phyloP scores from a whole-genome alignment of 2,113 vertebrate species.

The Calyptomena viridis region DNA sequence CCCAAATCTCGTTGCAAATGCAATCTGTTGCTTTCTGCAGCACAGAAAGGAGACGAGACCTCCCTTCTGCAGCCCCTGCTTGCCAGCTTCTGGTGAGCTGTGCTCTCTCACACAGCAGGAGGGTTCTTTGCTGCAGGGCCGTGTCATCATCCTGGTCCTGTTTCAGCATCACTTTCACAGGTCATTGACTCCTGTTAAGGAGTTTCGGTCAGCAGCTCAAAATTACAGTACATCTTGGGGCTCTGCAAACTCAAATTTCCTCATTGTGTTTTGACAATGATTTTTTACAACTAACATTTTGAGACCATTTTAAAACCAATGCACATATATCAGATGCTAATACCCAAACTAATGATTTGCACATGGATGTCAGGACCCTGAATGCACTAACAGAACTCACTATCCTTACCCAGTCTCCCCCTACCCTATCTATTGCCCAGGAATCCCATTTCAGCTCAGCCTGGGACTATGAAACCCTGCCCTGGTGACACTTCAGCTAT shows the following conservation, averaged over 20 bases:
- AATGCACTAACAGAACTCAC: neutral
- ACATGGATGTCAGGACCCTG: neutral
- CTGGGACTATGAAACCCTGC: neutral
- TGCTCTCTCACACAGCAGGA: rapidly evolving
- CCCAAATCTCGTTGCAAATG: neutral
- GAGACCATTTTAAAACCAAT: neutral
- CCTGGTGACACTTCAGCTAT: neutral
- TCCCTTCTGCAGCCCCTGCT: neutral
- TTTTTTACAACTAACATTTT: neutral
- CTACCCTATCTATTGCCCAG: neutral
- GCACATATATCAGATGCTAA: neutral
- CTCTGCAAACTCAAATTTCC: neutral
- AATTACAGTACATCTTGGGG: neutral
- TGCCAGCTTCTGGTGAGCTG: neutral
- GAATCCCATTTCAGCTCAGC: neutral
- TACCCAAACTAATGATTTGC: neutral
- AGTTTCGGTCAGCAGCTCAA: neutral
- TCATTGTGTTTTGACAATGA: neutral
- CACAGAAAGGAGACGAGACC: rapidly evolving
- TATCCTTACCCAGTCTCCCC: neutral
- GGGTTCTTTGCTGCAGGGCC: neutral
- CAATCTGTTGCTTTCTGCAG: neutral
- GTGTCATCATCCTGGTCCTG: rapidly evolving
- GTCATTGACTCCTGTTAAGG: neutral
- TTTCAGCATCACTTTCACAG: neutral